Percentiles rank a stretch among this genome's conserved stretches.
Evolutionary conservation across 2,797 vertebrate species (phyloP).

Genomic region (Dallia pectoralis): DNA sequence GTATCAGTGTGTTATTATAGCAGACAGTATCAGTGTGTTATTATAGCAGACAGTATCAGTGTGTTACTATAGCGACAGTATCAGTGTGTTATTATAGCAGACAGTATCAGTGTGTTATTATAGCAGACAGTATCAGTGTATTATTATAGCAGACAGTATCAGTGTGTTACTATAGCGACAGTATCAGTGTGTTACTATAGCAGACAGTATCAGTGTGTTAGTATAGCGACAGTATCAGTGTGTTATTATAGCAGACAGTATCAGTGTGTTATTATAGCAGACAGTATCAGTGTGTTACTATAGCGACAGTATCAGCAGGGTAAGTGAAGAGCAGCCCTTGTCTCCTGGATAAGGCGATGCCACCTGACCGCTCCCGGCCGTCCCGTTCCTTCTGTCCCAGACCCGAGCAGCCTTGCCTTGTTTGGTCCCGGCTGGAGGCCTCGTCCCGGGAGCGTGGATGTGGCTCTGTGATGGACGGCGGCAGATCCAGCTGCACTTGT

Average conservation of each 20-base stretch:
- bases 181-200: neutral
- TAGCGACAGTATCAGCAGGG: neutral
- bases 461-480: slow-evolving; percentile 74
- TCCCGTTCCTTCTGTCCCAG: slow-evolving; percentile 39
- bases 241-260: neutral
- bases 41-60: no score
- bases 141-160: no score
- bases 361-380: slow-evolving; percentile 30
- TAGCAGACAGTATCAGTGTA: no score
- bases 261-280: neutral
- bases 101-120: no score
- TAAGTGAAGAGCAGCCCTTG: slow-evolving; percentile 23
- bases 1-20: neutral
- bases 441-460: slow-evolving; percentile 54
- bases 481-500: slow-evolving; percentile 84
- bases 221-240: neutral
- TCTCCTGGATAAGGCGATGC: slow-evolving; percentile 22
- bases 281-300: neutral
- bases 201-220: neutral
- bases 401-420: slow-evolving; percentile 63
- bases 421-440: slow-evolving; percentile 68
- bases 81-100: no score
- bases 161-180: no score
- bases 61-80: no score
- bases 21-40: neutral